These are phyloP conservation scores for Augiades crinisus DNA, from an alignment of 2,888 invertebrate species.

Conservation along the genomic window DNA sequence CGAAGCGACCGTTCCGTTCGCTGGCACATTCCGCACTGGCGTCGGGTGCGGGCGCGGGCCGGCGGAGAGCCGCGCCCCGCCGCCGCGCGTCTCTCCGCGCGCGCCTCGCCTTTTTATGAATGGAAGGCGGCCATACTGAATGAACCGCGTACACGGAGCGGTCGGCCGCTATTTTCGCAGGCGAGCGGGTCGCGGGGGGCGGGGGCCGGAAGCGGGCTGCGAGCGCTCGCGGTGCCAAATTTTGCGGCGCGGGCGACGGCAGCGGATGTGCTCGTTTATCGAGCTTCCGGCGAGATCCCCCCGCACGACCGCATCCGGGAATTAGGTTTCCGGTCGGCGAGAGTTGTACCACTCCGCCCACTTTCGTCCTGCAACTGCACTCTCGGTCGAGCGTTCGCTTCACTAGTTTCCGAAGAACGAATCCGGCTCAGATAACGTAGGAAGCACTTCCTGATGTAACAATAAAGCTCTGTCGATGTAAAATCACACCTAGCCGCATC, in stretches of 20 bases:
- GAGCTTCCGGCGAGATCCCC: slow-evolving; percentile 79
- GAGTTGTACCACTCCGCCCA: slow-evolving; percentile 74
- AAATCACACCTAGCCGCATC: background rate
- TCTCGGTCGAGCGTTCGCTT: slow-evolving; percentile 2
- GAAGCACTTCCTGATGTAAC: slow-evolving; percentile 8
- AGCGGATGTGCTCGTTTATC: slow-evolving; percentile 80
- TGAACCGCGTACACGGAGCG: slow-evolving; percentile 84
- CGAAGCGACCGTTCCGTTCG: slow-evolving; percentile 82
- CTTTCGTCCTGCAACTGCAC: slow-evolving; percentile 51
- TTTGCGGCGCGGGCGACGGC: slow-evolving; percentile 80
- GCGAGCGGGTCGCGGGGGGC: slow-evolving; percentile 71
- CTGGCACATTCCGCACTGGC: slow-evolving; percentile 81
- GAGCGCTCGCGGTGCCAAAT: slow-evolving; percentile 79
- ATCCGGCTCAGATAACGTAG: slow-evolving; percentile 10
- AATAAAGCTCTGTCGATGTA: background rate
- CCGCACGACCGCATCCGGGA: slow-evolving; percentile 80
- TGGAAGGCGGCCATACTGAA: slow-evolving; percentile 87
- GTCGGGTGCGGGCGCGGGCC: slow-evolving; percentile 75
- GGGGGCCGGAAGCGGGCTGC: slow-evolving; percentile 78
- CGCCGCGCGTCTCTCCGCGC: slow-evolving; percentile 72
- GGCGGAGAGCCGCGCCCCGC: slow-evolving; percentile 75
- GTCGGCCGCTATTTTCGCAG: slow-evolving; percentile 80
- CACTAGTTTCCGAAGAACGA: slow-evolving; percentile 9
- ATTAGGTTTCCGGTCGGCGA: slow-evolving; percentile 79
- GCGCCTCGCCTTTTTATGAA: slow-evolving; percentile 85